Evolutionary conservation across 2,113 vertebrate species (phyloP).

Genomic region (Acrocephalus arundinaceus): DNA sequence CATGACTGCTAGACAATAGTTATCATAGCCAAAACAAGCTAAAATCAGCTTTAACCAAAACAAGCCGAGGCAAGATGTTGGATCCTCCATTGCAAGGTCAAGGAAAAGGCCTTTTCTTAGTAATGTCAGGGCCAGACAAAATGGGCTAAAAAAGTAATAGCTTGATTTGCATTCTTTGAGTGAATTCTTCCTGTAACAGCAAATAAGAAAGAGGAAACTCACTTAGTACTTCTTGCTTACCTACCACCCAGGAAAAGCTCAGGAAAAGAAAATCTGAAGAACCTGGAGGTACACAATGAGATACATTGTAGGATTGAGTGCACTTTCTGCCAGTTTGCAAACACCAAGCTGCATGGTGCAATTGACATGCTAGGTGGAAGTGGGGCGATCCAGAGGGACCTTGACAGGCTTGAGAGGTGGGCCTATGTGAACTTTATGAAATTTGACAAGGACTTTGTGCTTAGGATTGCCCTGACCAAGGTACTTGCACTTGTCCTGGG

Average conservation of each 20-base stretch:
- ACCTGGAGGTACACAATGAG: background rate
- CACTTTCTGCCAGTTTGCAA: background rate
- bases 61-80: background rate
- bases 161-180: background rate
- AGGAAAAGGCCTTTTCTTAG: background rate
- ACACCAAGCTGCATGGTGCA: background rate
- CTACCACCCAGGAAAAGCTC: background rate
- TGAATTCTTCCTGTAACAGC: background rate
- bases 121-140: background rate
- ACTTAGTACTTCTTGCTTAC: background rate
- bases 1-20: background rate
- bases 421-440: background rate
- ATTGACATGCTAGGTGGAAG: background rate
- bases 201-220: background rate
- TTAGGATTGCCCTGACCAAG: background rate
- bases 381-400: background rate
- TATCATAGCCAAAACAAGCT: background rate
- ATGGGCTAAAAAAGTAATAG: background rate
- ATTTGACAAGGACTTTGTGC: background rate
- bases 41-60: background rate
- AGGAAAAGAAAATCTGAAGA: background rate
- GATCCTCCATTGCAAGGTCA: background rate
- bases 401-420: background rate
- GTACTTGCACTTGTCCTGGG: too few relatives aligned
- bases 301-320: fast-evolving